Evolutionary conservation across 2,113 vertebrate genomes (phyloP), one percentile per base, ranked within the genome.

Genomic region (Pelmatolapia mariae): DNA sequence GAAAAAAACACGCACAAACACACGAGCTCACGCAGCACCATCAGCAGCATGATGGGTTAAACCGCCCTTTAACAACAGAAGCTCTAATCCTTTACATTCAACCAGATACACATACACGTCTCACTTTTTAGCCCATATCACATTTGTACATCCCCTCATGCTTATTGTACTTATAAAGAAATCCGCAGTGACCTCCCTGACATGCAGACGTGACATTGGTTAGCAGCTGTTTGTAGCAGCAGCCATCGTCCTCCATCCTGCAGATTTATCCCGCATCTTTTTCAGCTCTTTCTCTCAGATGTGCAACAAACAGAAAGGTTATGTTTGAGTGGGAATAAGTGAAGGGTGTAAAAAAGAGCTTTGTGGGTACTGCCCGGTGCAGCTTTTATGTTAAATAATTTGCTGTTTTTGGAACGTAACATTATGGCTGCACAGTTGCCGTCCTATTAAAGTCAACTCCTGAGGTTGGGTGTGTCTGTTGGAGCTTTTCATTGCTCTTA

Each of bases 51-150:
- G 68, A 83, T 89, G 82, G 83, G 91, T 91, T 90, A 89, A 93
- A 92, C 50, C 76, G 80, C 38, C 85, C 80, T 91, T 91, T 91
- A 86, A 90, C 80, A 87, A 85, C 40, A 87, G 26, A 87, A 13
- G 71, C 85, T 43, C 61, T 92, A 94, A 94, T 94, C 91, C 88
- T 94, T 86, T 84, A 89, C 87, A 89, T 90, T 91, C 93, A 90
- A 92, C 47, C 87, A 88, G 73, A 91, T 85, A 87, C 83, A 90
- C 68, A 88, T 86, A 2, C 81, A 91, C 66, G 59, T 50, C 19
- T 15, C 71, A 73, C 80, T 89, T 85, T 40, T 87, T 24, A 86
- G 36, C 71, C 84, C 86, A 29, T 89, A 89, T 93, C 92, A 85
- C 85, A 79, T 29, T 61, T 13, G 88, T 11, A 86, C 84, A 85